Evolutionary conservation across 2,113 vertebrate species (phyloP), one percentile per base, ranked within the genome.

Genomic region (Mohoua ochrocephala): DNA sequence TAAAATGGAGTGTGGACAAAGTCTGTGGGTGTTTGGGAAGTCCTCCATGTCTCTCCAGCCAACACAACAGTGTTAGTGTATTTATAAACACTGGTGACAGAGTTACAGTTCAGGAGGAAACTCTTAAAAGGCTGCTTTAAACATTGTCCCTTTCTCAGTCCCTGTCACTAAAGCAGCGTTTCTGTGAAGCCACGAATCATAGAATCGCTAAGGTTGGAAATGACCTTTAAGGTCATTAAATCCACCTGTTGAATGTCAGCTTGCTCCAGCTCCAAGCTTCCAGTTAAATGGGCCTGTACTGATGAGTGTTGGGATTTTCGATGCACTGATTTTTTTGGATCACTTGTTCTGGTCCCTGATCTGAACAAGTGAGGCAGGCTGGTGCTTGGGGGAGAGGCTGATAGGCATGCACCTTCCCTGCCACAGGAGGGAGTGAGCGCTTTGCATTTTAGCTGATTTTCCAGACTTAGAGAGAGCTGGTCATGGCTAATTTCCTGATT

Each of bases 131-230:
- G 15, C 16, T 89, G 7, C 15, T 50, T 41, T n/a, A 13, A 16
- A 12, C 60, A 6, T 20, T 53, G 57, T 49, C 24, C 41, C 11
- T 45, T 53, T 42, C n/a, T 91, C n/a, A 12, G 52, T 39, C 45
- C 20, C n/a, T 78, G 10, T 60, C 41, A 18, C 24, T 63, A 8
- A 70, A 39, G 60, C 39, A 70, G 10, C 20, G 39, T 81, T 89
- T 50, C 44, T 59, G 15, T 63, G 35, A 63, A 91, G 18, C 30
- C 2, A 0, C 0, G 1, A 31, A 31, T 41, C 28, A 15, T 1
- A 23, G 76, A 73, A 28, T 35, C 0, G 1, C 44, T 47, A 4
- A 13, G 13, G 24, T 5, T 61, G 22, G 41, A 47, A 22, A 61
- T 41, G 54, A 16, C 26, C 24, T 54, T 42, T 35, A 27, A 54